phyloP scores from a whole-genome alignment of 2,797 vertebrate genomes.

The Toxotes lorentzi region DNA sequence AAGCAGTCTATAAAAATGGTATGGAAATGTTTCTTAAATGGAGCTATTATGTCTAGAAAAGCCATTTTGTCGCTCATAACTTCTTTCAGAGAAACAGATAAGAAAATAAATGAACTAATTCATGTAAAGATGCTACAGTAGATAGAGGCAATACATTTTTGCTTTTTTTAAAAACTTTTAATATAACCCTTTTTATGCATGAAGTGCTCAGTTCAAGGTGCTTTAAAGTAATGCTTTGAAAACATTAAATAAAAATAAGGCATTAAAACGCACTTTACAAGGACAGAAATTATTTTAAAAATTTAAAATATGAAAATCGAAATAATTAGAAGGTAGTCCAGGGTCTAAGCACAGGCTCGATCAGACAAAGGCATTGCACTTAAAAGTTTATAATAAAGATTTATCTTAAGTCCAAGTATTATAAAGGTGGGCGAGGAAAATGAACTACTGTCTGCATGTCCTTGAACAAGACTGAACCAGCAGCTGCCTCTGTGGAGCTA shows the following conservation, averaged over 20 bases:
- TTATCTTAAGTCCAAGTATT: background rate
- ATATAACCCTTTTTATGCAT: background rate
- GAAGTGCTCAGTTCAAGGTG: background rate
- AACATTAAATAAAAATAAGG: background rate
- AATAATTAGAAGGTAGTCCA: background rate
- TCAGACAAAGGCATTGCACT: background rate
- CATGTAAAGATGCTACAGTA: background rate
- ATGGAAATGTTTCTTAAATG: conserved; percentile 45
- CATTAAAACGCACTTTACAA: too few species aligned
- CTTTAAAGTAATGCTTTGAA: conserved; percentile 17
- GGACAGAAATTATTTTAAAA: background rate
- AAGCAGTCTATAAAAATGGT: conserved; percentile 37
- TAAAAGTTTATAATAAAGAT: background rate
- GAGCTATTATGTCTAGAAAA: conserved; percentile 37
- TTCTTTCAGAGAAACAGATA: conserved; percentile 28
- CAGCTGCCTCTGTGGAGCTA: background rate
- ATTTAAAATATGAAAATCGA: background rate
- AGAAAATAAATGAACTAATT: conserved; percentile 39
- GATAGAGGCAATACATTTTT: conserved; percentile 15
- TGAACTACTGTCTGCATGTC: background rate
- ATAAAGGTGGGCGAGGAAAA: background rate
- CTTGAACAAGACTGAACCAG: background rate
- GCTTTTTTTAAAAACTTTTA: background rate
- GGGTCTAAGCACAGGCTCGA: background rate
- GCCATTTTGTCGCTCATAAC: conserved; percentile 20